These are phyloP conservation scores for Cyanoderma ruficeps DNA, from an alignment of 2,113 vertebrate species.

Conservation along the genomic window DNA sequence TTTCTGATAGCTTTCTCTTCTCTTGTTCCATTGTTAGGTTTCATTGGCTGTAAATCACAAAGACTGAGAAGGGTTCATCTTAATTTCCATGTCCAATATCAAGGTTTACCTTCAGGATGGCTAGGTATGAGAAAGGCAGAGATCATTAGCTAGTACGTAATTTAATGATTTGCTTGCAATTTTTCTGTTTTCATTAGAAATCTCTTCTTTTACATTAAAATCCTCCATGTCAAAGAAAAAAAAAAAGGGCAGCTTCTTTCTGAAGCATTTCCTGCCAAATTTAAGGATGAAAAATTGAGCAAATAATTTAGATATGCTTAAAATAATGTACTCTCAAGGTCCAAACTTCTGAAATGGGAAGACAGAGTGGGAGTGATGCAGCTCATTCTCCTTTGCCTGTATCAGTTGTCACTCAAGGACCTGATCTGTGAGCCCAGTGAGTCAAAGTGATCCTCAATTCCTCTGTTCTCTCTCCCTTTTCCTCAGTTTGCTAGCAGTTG, in stretches of 20 bases:
- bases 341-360: background rate
- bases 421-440: background rate
- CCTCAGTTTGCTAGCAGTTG: background rate
- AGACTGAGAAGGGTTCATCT: background rate
- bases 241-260: background rate
- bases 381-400: background rate
- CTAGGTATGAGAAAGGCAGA: background rate
- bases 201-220: background rate
- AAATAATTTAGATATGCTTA: background rate
- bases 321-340: background rate
- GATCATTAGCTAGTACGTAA: background rate
- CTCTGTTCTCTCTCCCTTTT: background rate
- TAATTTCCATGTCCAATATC: background rate
- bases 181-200: background rate
- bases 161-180: background rate
- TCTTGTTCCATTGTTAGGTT: background rate
- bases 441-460: background rate
- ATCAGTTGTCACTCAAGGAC: background rate
- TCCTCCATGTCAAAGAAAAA: background rate
- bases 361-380: background rate
- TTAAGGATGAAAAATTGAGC: background rate
- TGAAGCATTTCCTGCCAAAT: background rate
- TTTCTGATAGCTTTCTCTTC: background rate
- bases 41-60: background rate
- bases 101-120: background rate